Evolutionary conservation across 2,797 vertebrate genomes (phyloP).

Genomic region (Masticophis lateralis): DNA sequence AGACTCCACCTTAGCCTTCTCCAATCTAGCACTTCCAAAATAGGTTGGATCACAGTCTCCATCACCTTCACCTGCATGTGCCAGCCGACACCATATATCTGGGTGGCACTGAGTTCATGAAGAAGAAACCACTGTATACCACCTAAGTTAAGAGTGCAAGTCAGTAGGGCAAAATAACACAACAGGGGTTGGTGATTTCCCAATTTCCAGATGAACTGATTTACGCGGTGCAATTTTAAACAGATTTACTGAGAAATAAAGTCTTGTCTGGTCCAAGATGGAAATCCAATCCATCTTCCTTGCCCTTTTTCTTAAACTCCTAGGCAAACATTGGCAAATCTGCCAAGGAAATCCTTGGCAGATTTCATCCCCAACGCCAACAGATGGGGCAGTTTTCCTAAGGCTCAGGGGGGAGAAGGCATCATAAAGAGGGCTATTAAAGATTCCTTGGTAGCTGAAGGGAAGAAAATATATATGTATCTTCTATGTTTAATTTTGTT

Average conservation of each 20-base stretch:
- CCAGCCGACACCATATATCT: not conserved
- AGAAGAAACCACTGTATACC: not conserved
- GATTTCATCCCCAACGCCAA: not conserved
- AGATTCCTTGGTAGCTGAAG: conserved; percentile 14
- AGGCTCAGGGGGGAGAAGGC: not conserved
- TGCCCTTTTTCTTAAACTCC: not conserved
- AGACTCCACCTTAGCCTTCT: not conserved
- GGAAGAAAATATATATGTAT: conserved; percentile 1
- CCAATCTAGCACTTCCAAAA: not conserved
- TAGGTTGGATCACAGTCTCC: not conserved
- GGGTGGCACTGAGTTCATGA: not conserved
- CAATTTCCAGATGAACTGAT: not conserved
- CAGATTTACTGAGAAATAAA: not conserved
- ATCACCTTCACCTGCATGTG: not conserved
- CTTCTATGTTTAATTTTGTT: conserved; percentile 18
- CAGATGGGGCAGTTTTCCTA: not conserved
- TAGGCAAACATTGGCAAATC: not conserved
- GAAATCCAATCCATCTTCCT: not conserved
- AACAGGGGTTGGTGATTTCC: not conserved
- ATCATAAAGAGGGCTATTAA: not conserved
- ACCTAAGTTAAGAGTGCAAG: not conserved
- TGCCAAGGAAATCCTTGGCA: not conserved
- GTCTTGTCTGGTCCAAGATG: too few relatives aligned
- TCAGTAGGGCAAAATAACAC: not conserved
- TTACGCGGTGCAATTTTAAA: not conserved